Conservation (phyloP, 1,140 invertebrate species). For the Agraylea sexmaculata region DNA sequence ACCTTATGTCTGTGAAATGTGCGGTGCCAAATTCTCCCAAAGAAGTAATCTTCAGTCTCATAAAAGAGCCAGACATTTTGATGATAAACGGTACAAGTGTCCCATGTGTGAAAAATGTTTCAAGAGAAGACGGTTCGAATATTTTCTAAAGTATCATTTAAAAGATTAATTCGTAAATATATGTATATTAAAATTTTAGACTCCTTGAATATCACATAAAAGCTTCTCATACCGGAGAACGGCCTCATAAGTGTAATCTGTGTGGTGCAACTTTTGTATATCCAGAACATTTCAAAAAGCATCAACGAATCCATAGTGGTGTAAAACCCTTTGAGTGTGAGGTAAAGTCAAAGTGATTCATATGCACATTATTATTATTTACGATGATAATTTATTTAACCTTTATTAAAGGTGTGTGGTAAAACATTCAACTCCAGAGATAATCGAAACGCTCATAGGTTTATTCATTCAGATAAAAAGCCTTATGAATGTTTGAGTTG, state of each 20-base stretch:
- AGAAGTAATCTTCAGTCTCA: slow-evolving; percentile 70
- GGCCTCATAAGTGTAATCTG: slow-evolving; percentile 59
- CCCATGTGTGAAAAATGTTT: slow-evolving; percentile 58
- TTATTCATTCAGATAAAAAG: slow-evolving; percentile 76
- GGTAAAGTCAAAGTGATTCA: slow-evolving; percentile 29
- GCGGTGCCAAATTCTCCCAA: slow-evolving; percentile 65
- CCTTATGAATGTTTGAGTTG: slow-evolving; percentile 75
- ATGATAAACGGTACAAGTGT: slow-evolving; percentile 63
- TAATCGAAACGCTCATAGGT: slow-evolving; percentile 73
- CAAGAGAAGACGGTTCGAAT: slow-evolving; percentile 46
- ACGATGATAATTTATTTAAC: too few relatives aligned
- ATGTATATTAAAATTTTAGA: slow-evolving; percentile 25
- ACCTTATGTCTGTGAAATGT: slow-evolving; percentile 70
- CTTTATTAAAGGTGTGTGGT: slow-evolving; percentile 54
- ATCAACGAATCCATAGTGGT: slow-evolving; percentile 64
- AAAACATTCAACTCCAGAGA: slow-evolving; percentile 73
- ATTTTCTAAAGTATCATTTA: not conserved
- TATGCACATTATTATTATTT: not conserved
- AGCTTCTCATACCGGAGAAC: slow-evolving; percentile 66
- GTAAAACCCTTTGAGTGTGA: slow-evolving; percentile 70
- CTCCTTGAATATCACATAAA: slow-evolving; percentile 72
- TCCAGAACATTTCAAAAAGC: slow-evolving; percentile 75
- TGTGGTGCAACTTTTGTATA: slow-evolving; percentile 72
- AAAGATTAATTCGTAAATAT: not conserved
- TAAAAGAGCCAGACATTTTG: slow-evolving; percentile 63